phyloP scores from a whole-genome alignment of 2,113 vertebrate species.

The Cnemophilus loriae region DNA sequence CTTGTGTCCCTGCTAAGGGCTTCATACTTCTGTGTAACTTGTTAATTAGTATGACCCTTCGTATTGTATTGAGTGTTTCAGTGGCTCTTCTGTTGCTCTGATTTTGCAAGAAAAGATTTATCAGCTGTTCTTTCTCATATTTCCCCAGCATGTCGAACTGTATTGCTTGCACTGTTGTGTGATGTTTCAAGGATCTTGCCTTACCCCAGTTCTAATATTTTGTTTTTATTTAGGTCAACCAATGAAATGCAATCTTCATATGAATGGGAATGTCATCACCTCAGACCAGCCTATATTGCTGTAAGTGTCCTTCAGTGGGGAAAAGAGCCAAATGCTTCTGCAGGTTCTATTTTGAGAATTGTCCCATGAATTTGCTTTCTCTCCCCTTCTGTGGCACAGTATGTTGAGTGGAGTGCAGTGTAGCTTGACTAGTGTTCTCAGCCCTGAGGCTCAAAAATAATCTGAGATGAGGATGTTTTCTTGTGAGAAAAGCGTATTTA shows the following conservation, averaged over 20 bases:
- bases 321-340: not conserved
- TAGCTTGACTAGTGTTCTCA: not conserved
- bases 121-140: not conserved
- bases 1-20: not conserved
- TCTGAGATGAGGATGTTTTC: not conserved
- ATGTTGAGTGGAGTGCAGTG: not conserved
- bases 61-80: not conserved
- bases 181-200: not conserved
- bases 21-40: not conserved
- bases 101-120: not conserved
- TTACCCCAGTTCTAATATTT: not conserved
- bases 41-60: not conserved
- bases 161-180: not conserved
- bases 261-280: constrained; percentile 96
- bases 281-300: constrained; percentile 96
- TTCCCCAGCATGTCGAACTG: not conserved
- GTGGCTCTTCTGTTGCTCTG: not conserved
- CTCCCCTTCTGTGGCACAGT: not conserved
- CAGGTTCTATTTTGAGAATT: not conserved
- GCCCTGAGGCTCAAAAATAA: not conserved
- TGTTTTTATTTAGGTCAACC: constrained; percentile 83
- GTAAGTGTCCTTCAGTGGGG: constrained; percentile 72
- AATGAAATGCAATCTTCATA: constrained; percentile 98
- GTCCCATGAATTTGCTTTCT: not conserved
- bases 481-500: not conserved